Conservation (phyloP, 64 coral and sea anemone species). For the Stichodactyla mertensii region DNA sequence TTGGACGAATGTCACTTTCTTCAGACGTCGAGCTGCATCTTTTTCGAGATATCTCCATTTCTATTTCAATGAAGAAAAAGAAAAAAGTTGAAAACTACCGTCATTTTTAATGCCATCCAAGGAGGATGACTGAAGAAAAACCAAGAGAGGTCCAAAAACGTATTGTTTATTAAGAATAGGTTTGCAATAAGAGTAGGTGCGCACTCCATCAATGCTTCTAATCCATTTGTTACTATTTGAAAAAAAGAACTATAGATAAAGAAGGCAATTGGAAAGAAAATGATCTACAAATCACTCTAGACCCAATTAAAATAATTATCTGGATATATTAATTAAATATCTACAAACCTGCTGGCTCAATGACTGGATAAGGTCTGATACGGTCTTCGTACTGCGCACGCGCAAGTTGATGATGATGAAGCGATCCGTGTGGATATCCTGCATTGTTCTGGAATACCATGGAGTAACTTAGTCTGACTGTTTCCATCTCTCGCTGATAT, state of each 20-base stretch:
- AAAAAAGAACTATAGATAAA: no score
- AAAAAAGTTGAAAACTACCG: background rate
- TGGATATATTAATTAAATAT: background rate
- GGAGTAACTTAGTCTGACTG: conserved; percentile 48
- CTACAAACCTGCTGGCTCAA: background rate
- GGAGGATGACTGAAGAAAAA: no score
- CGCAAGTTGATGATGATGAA: conserved; percentile 8
- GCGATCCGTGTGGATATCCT: background rate
- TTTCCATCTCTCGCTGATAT: conserved; percentile 66
- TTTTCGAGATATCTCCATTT: conserved; percentile 24
- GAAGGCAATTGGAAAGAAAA: no score
- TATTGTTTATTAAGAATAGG: no score
- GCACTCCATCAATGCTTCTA: no score
- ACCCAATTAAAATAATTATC: background rate
- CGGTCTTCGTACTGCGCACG: background rate
- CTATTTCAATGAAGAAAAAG: background rate
- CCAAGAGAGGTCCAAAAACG: no score
- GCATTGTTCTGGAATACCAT: conserved; percentile 54
- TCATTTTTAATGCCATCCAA: no score
- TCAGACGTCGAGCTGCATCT: conserved; percentile 29
- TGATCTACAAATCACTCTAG: no score
- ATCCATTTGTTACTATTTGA: no score
- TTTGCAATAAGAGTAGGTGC: no score
- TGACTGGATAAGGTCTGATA: background rate
- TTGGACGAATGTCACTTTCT: conserved; percentile 3